Conservation (phyloP, 2,888 invertebrate species). For the Chrysolina americana region DNA sequence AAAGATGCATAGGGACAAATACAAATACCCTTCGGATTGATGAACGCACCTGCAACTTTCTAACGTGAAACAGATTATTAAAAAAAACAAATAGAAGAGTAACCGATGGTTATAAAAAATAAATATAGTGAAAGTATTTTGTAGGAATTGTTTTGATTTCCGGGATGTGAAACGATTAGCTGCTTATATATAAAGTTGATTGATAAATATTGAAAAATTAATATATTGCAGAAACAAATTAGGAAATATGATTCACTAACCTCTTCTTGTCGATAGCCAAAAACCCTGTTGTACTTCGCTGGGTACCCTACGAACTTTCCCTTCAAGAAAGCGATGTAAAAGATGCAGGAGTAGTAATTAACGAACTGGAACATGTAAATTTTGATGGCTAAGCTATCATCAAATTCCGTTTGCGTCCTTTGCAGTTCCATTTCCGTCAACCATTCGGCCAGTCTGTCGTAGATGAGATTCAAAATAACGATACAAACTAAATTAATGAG, state of each 20-base stretch:
- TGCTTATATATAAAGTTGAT: too few relatives aligned
- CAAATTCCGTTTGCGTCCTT: slow-evolving; percentile 88
- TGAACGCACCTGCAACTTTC: too few relatives aligned
- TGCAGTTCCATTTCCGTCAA: slow-evolving; percentile 83
- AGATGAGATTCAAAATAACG: slow-evolving; percentile 80
- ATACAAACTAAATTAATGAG: slow-evolving; percentile 84
- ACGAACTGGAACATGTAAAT: slow-evolving; percentile 91
- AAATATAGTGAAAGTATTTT: too few relatives aligned
- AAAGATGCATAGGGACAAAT: too few relatives aligned
- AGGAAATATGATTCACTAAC: slow-evolving; percentile 63
- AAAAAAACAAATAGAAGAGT: too few relatives aligned
- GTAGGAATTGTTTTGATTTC: too few relatives aligned
- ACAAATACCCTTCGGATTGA: too few relatives aligned
- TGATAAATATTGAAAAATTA: too few relatives aligned
- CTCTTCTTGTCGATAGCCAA: slow-evolving; percentile 81
- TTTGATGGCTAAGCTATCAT: slow-evolving; percentile 88
- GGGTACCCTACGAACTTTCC: slow-evolving; percentile 87
- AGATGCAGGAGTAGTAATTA: slow-evolving; percentile 90
- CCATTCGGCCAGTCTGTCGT: slow-evolving; percentile 76
- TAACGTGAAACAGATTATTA: too few relatives aligned
- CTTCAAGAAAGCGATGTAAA: slow-evolving; percentile 86
- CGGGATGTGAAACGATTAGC: too few relatives aligned
- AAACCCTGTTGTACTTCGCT: slow-evolving; percentile 81
- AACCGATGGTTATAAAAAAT: too few relatives aligned
- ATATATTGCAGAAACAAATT: too few relatives aligned